A percentile compares a stretch with the other conserved stretches of the same genome.
Evolutionary conservation across 2,888 invertebrate genomes (phyloP).

Genomic region (Leptinotarsa peninsularis): DNA sequence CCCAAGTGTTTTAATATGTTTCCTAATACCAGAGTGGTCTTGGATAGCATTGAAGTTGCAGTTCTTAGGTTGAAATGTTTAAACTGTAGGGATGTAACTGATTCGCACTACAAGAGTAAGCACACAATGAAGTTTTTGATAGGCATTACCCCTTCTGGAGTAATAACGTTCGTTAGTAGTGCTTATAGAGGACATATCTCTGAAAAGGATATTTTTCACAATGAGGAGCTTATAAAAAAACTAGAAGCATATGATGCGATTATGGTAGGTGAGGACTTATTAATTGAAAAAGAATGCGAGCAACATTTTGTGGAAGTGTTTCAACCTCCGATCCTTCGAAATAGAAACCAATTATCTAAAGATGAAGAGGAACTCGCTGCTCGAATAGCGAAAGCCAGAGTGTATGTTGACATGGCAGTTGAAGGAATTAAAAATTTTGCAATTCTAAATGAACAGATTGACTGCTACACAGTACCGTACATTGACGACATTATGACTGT

Average conservation of each 20-base stretch:
- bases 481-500: background rate
- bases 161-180: background rate
- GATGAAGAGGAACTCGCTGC: background rate
- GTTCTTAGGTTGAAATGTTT: background rate
- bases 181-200: background rate
- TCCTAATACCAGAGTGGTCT: constrained; percentile 20
- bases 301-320: background rate
- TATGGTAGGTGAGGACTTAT: background rate
- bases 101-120: constrained; percentile 4
- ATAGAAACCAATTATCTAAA: background rate
- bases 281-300: background rate
- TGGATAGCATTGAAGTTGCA: background rate
- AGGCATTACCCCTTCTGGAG: background rate
- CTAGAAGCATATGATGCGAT: background rate
- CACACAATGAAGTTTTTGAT: background rate
- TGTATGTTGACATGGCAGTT: background rate
- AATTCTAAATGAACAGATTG: background rate
- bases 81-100: background rate
- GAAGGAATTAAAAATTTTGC: background rate
- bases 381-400: background rate
- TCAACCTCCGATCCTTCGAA: background rate
- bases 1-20: constrained; percentile 1
- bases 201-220: background rate
- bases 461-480: background rate
- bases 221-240: background rate